A percentile compares a stretch with the other conserved stretches of the same genome.
These are phyloP conservation scores for Maniola jurtina DNA, from an alignment of 1,140 invertebrate genomes.

Conservation along the genomic window DNA sequence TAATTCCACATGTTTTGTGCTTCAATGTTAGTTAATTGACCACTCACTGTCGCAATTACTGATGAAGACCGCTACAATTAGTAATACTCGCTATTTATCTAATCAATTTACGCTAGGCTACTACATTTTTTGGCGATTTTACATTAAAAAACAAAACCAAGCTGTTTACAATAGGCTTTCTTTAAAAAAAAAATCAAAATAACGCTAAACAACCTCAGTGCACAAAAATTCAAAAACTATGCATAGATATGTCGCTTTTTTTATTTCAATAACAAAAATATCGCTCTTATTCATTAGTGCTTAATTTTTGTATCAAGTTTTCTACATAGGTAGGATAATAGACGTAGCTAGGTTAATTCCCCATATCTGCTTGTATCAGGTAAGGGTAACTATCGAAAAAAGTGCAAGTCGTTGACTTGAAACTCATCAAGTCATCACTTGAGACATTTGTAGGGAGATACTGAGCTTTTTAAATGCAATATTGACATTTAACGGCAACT, in stretches of 20 bases:
- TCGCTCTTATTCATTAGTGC: slow-evolving; percentile 34
- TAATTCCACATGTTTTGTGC: slow-evolving; percentile 34
- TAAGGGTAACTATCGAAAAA: background rate
- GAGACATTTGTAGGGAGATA: no score
- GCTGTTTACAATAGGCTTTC: slow-evolving; percentile 11
- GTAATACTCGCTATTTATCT: slow-evolving; percentile 32
- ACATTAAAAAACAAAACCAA: slow-evolving; percentile 27
- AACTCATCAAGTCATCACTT: background rate
- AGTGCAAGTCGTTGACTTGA: background rate
- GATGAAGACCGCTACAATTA: slow-evolving; percentile 35
- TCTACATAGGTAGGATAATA: background rate
- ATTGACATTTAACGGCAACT: background rate
- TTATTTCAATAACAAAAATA: slow-evolving; percentile 51
- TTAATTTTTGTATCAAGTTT: slow-evolving; percentile 27
- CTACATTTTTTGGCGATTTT: slow-evolving; percentile 41
- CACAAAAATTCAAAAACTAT: slow-evolving; percentile 29
- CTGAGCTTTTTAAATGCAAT: no score
- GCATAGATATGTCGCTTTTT: slow-evolving; percentile 48
- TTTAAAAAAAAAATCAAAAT: slow-evolving; percentile 9
- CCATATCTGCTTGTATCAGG: background rate
- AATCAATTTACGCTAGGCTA: slow-evolving; percentile 32
- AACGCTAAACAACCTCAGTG: slow-evolving; percentile 23
- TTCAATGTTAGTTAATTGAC: slow-evolving; percentile 40
- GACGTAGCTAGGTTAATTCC: background rate
- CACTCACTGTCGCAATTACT: slow-evolving; percentile 32